Evolutionary conservation across 2,113 vertebrate genomes (phyloP), one percentile per base, ranked within the genome.

Genomic region (Pteronura brasiliensis): DNA sequence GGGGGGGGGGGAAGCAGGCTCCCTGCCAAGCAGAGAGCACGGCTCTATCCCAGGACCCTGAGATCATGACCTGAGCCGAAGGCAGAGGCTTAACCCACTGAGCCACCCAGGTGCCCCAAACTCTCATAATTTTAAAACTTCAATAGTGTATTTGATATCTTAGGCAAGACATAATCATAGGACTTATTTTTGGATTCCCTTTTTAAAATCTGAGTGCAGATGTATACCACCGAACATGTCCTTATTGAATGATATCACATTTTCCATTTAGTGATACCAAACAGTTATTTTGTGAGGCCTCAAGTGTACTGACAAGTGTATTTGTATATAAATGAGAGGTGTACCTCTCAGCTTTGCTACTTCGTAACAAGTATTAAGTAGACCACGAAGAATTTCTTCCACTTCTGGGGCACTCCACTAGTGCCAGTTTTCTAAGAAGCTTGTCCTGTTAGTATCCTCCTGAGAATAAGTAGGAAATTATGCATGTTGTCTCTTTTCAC

Each of bases 51-150:
- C n/a, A n/a, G n/a, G n/a, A n/a, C n/a, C n/a, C n/a, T n/a, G n/a
- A n/a, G n/a, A n/a, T n/a, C n/a, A n/a, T n/a, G n/a, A n/a, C n/a
- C n/a, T n/a, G n/a, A n/a, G n/a, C n/a, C n/a, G n/a, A n/a, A n/a
- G n/a, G n/a, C n/a, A n/a, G n/a, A n/a, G n/a, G n/a, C n/a, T n/a
- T n/a, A n/a, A n/a, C n/a, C n/a, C n/a, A n/a, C n/a, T n/a, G n/a
- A n/a, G n/a, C n/a, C n/a, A n/a, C n/a, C n/a, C n/a, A n/a, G n/a
- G n/a, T n/a, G n/a, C n/a, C n/a, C n/a, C 14, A 85, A 49, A 71
- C 27, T 93, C 90, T 88, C n/a, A 44, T 93, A 80, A 67, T 85
- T 97, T 94, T 87, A 69, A 90, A 95, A 79, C n/a, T 93, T 74
- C 13, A 77, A 61, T 95, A 52, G 39, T 88, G 3, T 95, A 86